Conservation (phyloP, 2,888 invertebrate species). For the Pollenia griseotomentosa region DNA sequence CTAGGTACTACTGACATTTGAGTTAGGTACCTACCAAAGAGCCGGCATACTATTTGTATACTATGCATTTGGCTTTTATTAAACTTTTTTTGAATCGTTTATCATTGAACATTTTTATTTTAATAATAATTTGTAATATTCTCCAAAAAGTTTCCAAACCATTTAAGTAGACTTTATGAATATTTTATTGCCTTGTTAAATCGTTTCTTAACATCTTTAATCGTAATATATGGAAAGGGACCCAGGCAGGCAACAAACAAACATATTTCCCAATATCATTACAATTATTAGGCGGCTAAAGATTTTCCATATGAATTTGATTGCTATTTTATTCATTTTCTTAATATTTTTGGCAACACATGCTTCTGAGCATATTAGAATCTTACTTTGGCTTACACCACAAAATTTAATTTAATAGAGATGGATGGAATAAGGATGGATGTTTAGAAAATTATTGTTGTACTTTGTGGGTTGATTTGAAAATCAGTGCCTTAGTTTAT, state of each 20-base stretch:
- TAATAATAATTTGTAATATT: neutral
- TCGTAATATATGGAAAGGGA: neutral
- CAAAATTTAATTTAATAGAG: neutral
- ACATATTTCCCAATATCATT: conserved; percentile 12
- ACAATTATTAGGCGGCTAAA: neutral
- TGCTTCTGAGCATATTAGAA: conserved; percentile 47
- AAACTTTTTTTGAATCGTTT: conserved; percentile 17
- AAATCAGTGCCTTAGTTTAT: neutral
- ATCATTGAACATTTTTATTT: neutral
- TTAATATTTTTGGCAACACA: conserved; percentile 69
- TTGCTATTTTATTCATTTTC: conserved; percentile 55
- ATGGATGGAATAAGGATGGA: neutral
- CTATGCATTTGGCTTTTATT: neutral
- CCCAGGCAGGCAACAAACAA: neutral
- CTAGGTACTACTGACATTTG: too few species aligned
- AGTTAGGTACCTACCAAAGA: too few species aligned
- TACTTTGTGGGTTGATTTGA: conserved; percentile 67
- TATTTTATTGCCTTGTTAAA: conserved; percentile 78
- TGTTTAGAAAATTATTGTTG: conserved; percentile 1
- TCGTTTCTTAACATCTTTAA: conserved; percentile 59
- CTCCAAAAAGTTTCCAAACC: conserved; percentile 20
- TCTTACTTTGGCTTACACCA: conserved; percentile 14
- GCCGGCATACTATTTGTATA: too few species aligned
- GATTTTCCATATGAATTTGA: conserved; percentile 56
- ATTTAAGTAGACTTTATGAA: conserved; percentile 79